phyloP scores from a whole-genome alignment of 2,113 vertebrate species.

The Notechis scutatus region DNA sequence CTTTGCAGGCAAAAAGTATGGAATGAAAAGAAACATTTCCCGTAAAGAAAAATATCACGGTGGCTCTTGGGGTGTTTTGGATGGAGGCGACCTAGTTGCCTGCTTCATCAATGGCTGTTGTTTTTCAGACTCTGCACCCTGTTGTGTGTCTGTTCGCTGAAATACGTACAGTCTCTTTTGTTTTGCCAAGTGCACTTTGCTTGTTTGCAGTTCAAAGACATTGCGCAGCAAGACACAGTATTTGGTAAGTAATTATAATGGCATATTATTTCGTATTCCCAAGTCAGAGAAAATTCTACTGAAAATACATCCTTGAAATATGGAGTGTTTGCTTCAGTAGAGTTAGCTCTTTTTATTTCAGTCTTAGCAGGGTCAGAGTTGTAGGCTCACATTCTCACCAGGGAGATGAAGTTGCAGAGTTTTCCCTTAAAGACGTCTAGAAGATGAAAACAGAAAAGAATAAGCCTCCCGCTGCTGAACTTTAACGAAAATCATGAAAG shows the following conservation, averaged over 20 bases:
- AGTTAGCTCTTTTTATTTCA: not conserved
- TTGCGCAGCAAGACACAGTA: slow-evolving; percentile 32
- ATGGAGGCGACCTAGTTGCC: slow-evolving; percentile 33
- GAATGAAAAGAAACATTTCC: slow-evolving; percentile 47
- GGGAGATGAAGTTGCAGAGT: not conserved
- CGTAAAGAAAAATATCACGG: slow-evolving; percentile 38
- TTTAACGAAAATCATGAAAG: not conserved
- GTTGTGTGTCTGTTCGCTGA: slow-evolving; percentile 54
- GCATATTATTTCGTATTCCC: slow-evolving; percentile 41
- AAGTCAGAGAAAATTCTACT: slow-evolving; percentile 10
- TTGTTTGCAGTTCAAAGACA: slow-evolving; percentile 53
- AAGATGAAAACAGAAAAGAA: too few relatives aligned
- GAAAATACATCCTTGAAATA: slow-evolving; percentile 17
- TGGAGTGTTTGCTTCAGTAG: not conserved
- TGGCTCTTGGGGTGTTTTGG: slow-evolving; percentile 25
- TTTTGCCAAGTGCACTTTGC: slow-evolving; percentile 50
- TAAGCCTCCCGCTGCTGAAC: not conserved
- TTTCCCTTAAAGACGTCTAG: not conserved
- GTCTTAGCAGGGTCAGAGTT: not conserved
- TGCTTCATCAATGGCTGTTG: slow-evolving; percentile 43
- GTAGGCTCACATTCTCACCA: not conserved
- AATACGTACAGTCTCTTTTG: slow-evolving; percentile 64
- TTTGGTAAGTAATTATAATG: slow-evolving; percentile 29
- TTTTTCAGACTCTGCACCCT: slow-evolving; percentile 66
- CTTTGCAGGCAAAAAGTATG: slow-evolving; percentile 38